A percentile compares a stretch with the other conserved stretches of the same genome.
Evolutionary conservation across 2,888 invertebrate species (phyloP).

Genomic region (Drosophila putrida): DNA sequence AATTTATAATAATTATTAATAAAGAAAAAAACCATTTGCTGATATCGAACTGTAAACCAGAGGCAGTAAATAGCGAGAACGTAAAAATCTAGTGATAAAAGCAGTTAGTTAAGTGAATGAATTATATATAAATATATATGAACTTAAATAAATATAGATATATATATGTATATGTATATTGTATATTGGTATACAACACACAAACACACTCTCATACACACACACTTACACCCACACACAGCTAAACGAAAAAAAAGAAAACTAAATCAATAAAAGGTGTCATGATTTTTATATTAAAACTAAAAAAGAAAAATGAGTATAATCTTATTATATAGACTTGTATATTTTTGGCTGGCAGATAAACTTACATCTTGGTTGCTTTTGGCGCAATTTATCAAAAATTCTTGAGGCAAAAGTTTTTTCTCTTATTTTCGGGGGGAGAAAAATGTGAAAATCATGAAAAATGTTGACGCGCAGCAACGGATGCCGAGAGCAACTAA

Average conservation of each 20-base stretch:
- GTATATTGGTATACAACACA: slow-evolving; percentile 54
- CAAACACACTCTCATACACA: slow-evolving; percentile 16
- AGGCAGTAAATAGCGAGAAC: slow-evolving; percentile 69
- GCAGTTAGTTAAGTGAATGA: slow-evolving; percentile 67
- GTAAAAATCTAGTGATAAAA: slow-evolving; percentile 79
- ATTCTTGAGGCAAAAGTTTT: slow-evolving; percentile 55
- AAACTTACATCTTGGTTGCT: slow-evolving; percentile 40
- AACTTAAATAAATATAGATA: slow-evolving; percentile 24
- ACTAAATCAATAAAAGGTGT: slow-evolving; percentile 81
- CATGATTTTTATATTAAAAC: slow-evolving; percentile 79
- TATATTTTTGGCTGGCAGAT: slow-evolving; percentile 24
- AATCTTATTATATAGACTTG: slow-evolving; percentile 21
- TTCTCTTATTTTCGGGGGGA: background rate
- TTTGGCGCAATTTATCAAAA: slow-evolving; percentile 75
- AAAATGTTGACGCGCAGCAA: slow-evolving; percentile 60
- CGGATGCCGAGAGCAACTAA: slow-evolving; percentile 53
- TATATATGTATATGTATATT: slow-evolving; percentile 52
- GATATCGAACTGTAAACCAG: slow-evolving; percentile 36
- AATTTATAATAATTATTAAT: slow-evolving; percentile 16
- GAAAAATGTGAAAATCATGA: slow-evolving; percentile 17
- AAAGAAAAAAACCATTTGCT: slow-evolving; percentile 65
- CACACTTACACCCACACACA: slow-evolving; percentile 32
- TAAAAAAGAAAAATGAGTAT: slow-evolving; percentile 26
- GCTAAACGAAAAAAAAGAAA: slow-evolving; percentile 51
- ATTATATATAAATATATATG: slow-evolving; percentile 41